phyloP scores from a whole-genome alignment of 2,113 vertebrate genomes.

The Plestiodon gilberti region DNA sequence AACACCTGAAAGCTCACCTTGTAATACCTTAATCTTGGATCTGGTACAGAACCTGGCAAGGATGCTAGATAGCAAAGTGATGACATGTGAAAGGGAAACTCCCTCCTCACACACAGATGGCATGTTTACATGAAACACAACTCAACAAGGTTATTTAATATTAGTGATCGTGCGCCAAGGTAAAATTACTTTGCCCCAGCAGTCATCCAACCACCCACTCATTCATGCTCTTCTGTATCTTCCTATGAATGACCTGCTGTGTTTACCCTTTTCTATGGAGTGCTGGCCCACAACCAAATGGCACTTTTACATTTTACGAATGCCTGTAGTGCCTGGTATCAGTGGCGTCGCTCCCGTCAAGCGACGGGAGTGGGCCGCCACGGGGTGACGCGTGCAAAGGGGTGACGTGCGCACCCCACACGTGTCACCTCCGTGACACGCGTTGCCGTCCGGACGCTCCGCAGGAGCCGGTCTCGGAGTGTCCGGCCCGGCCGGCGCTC shows the following conservation, averaged over 20 bases:
- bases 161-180: neutral
- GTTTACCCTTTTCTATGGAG: neutral
- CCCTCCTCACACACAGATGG: neutral
- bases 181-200: neutral
- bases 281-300: too few relatives aligned
- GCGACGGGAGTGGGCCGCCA: too few relatives aligned
- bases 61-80: neutral
- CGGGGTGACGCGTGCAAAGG: too few relatives aligned
- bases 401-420: too few relatives aligned
- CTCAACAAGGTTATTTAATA: neutral
- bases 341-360: too few relatives aligned
- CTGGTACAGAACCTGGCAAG: neutral
- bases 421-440: too few relatives aligned
- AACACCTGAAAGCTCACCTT: constrained; percentile 41
- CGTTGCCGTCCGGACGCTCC: too few relatives aligned
- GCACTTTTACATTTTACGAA: too few relatives aligned
- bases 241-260: neutral
- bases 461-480: too few relatives aligned
- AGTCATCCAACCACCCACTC: neutral
- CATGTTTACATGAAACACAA: neutral
- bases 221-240: neutral
- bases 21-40: neutral
- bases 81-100: neutral
- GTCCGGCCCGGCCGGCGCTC: too few relatives aligned
- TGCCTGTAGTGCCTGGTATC: too few relatives aligned